phyloP scores from a whole-genome alignment of 2,113 vertebrate genomes.

The Carettochelys insculpta region DNA sequence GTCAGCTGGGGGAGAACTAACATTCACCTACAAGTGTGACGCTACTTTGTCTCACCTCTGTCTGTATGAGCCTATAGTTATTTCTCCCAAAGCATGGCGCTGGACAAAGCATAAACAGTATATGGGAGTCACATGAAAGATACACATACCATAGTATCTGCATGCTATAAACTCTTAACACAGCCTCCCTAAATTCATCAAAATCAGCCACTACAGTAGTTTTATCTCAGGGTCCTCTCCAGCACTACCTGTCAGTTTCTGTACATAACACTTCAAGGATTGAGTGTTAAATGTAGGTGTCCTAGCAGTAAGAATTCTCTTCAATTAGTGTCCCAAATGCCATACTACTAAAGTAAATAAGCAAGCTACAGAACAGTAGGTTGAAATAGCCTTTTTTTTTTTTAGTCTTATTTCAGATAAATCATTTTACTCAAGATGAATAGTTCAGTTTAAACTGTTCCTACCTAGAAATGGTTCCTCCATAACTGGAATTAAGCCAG shows the following conservation, averaged over 20 bases:
- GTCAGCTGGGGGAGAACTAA: slow-evolving; percentile 21
- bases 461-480: neutral
- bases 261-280: slow-evolving; percentile 5
- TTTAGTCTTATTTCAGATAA: neutral
- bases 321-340: neutral
- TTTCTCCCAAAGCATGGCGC: neutral
- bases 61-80: neutral
- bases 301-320: neutral
- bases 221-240: slow-evolving; percentile 37
- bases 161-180: neutral
- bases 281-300: fast-evolving
- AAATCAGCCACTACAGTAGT: slow-evolving; percentile 22
- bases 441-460: neutral
- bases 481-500: neutral
- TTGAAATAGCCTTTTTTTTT: too few species aligned
- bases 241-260: slow-evolving; percentile 11
- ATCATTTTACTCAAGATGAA: neutral
- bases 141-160: neutral
- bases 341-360: fast-evolving
- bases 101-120: slow-evolving; percentile 42
- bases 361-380: neutral
- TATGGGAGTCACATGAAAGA: slow-evolving; percentile 38
- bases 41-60: slow-evolving; percentile 34
- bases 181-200: slow-evolving; percentile 30
- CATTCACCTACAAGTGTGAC: slow-evolving; percentile 14